Evolutionary conservation across 2,888 invertebrate genomes (phyloP), one percentile per base, ranked within the genome.

Genomic region (Brenthis ino): DNA sequence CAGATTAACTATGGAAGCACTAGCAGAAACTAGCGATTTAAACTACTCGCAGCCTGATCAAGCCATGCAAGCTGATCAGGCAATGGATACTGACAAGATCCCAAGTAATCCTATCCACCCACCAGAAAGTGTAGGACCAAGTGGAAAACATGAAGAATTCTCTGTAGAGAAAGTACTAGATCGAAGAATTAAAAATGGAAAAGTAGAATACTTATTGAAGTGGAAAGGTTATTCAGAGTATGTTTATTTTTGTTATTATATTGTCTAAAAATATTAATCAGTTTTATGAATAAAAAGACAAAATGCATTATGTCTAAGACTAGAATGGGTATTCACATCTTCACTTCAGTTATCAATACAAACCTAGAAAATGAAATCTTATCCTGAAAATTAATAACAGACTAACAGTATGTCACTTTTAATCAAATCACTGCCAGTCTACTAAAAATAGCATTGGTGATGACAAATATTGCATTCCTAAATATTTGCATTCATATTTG

Each of bases 151-250:
- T 53, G 96, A 96, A 76, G 97, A 96, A 77, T 96, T 94, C 79
- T 95, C 95, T 0, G 96, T 97, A 0, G 96, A 96, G 80, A 96
- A 95, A 80, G 95, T 97, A 33, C 85, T 96, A 20, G 96, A 96
- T 79, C 94, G 95, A 74, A 87, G 96, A 77, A 93, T 94, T 13
- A 91, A 95, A 71, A 95, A 95, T 77, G 96, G 96, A 0, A 96
- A 95, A 85, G 94, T 95, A 0, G 95, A 95, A 83, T 95, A 94
- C 80, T 84, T 95, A 48, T 79, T 95, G 20, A 95, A 95, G 80
- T 95, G 95, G 95, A 95, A 94, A 83, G 95, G 95, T 4, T 95
- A 95, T 81, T 94, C 94, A 33, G 88, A 95, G 94, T 95, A 87
- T 88, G 93, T 85, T 48, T 51, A 20, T 47, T 12, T 54, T 55